phyloP scores from a whole-genome alignment of 1,140 invertebrate species.

The Drosophila insularis region DNA sequence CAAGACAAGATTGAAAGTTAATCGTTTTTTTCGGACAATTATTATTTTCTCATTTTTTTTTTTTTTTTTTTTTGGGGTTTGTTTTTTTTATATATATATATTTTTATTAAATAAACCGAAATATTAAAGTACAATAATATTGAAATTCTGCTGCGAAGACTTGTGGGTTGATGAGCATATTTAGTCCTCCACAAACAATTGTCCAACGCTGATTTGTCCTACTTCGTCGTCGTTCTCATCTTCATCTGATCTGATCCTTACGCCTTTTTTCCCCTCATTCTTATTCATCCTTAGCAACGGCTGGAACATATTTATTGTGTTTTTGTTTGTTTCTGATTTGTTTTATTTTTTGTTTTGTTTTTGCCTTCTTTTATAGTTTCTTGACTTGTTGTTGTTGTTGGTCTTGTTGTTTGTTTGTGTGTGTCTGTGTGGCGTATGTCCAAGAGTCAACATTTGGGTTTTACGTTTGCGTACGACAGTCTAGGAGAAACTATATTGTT shows the following conservation, averaged over 20 bases:
- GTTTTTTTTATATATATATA: constrained; percentile 66
- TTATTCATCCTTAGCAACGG: neutral
- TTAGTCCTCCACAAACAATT: constrained; percentile 24
- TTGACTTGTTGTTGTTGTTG: neutral
- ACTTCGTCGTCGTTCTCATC: neutral
- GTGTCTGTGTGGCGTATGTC: constrained; percentile 16
- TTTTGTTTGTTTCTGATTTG: no score
- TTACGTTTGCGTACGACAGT: constrained; percentile 64
- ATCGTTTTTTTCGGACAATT: constrained; percentile 44
- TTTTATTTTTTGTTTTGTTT: neutral
- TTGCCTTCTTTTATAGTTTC: neutral
- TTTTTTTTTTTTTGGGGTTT: constrained; percentile 41
- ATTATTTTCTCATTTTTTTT: constrained; percentile 39
- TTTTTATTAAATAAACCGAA: constrained; percentile 82
- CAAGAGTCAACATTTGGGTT: constrained; percentile 66
- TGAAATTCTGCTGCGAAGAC: constrained; percentile 74
- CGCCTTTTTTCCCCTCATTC: neutral
- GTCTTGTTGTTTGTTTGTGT: no score
- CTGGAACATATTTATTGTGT: neutral
- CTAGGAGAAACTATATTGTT: constrained; percentile 75
- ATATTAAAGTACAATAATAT: constrained; percentile 82
- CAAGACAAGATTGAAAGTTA: constrained; percentile 62
- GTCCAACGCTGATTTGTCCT: constrained; percentile 32
- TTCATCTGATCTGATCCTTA: neutral
- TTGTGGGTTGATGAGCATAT: constrained; percentile 30